phyloP scores from a whole-genome alignment of 2,113 vertebrate species.

The Notiomystis cincta region DNA sequence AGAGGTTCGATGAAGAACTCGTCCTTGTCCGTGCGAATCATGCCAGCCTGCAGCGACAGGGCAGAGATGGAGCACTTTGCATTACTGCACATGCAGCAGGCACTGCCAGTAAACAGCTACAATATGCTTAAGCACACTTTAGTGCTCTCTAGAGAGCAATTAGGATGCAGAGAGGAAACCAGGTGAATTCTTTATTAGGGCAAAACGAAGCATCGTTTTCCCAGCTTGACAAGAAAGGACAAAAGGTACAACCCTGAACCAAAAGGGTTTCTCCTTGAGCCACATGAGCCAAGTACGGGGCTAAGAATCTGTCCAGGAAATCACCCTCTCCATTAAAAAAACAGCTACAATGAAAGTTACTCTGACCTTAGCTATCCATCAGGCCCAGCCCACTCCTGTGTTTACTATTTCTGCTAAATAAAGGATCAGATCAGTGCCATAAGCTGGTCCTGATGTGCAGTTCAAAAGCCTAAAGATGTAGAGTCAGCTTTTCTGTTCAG shows the following conservation, averaged over 20 bases:
- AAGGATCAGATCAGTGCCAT: background rate
- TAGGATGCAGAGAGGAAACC: constrained; percentile 54
- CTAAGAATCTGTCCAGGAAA: background rate
- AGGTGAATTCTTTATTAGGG: constrained; percentile 61
- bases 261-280: constrained; percentile 11
- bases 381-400: background rate
- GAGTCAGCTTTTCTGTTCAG: background rate
- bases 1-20: constrained; percentile 98
- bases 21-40: constrained; percentile 92
- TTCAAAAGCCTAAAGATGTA: background rate
- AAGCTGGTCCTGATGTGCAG: background rate
- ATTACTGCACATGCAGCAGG: constrained; percentile 27
- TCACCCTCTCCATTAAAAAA: background rate
- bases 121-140: constrained; percentile 70
- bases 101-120: constrained; percentile 33
- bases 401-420: background rate
- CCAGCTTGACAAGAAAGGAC: constrained; percentile 57
- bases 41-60: constrained; percentile 84
- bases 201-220: constrained; percentile 2
- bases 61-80: constrained; percentile 40
- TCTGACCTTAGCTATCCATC: background rate
- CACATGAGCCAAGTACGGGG: background rate
- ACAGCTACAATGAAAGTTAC: background rate
- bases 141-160: constrained; percentile 56
- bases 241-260: background rate